Conservation (phyloP, 1,140 invertebrate species). For the Drosophila tani region DNA sequence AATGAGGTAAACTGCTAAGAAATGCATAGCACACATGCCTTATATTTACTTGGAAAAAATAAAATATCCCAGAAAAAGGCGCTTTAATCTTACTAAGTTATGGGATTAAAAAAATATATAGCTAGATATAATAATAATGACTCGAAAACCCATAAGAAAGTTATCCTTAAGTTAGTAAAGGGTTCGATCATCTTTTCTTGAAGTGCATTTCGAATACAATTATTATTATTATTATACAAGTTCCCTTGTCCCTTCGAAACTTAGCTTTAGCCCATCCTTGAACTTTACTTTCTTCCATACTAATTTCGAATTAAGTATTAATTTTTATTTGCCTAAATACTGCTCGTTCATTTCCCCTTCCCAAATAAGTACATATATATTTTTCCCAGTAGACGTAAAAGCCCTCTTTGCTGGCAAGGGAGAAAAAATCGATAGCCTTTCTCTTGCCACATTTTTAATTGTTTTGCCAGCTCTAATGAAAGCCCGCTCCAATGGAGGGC, state of each 20-base stretch:
- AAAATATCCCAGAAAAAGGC: background rate
- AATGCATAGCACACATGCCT: background rate
- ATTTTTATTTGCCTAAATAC: constrained; percentile 1
- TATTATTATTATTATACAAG: too few species aligned
- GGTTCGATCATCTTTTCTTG: too few species aligned
- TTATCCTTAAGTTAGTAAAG: background rate
- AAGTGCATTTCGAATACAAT: background rate
- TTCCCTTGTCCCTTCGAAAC: background rate
- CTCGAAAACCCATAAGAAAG: too few species aligned
- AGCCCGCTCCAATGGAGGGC: constrained; percentile 43
- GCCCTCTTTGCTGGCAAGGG: constrained; percentile 18
- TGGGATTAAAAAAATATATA: background rate
- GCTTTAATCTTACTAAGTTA: background rate
- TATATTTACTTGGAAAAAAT: background rate
- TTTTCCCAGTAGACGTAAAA: constrained; percentile 16
- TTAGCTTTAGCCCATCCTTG: background rate
- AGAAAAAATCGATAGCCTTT: constrained; percentile 44
- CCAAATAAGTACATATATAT: background rate
- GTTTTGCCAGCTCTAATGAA: constrained; percentile 53
- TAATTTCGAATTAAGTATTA: constrained; percentile 4
- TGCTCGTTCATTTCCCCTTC: background rate
- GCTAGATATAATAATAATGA: too few species aligned
- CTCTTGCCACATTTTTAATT: constrained; percentile 59
- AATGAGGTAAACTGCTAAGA: constrained; percentile 10
- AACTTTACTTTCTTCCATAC: background rate